phyloP scores from a whole-genome alignment of 2,113 vertebrate genomes.

The Rhizomys pruinosus region DNA sequence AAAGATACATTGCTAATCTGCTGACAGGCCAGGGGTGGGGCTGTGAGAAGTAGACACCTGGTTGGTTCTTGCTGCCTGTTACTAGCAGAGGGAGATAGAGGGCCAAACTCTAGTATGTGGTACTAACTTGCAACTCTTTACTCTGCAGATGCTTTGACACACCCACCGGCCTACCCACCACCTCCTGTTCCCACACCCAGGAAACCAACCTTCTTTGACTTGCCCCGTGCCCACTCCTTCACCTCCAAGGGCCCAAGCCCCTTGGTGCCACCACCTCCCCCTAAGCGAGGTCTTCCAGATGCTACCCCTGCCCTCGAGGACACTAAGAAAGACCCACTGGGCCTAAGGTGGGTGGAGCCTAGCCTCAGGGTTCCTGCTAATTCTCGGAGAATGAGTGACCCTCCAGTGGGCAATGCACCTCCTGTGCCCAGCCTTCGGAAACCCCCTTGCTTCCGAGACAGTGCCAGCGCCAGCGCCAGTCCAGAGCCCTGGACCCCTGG shows the following conservation, averaged over 20 bases:
- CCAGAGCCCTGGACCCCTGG: slow-evolving; percentile 60
- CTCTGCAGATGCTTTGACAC: slow-evolving; percentile 81
- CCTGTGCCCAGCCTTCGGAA: slow-evolving; percentile 76
- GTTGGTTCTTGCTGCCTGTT: rapidly evolving
- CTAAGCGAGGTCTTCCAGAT: slow-evolving; percentile 82
- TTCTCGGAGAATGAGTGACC: slow-evolving; percentile 74
- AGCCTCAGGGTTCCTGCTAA: neutral
- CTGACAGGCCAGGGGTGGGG: rapidly evolving
- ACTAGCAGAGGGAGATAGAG: neutral
- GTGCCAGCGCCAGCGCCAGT: neutral
- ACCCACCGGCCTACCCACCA: slow-evolving; percentile 93
- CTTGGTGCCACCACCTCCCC: slow-evolving; percentile 80
- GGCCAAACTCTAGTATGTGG: neutral
- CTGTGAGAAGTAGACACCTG: rapidly evolving
- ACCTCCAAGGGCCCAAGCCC: slow-evolving; percentile 74
- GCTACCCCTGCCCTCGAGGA: slow-evolving; percentile 57
- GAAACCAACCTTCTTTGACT: slow-evolving; percentile 70
- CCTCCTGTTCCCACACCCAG: slow-evolving; percentile 89
- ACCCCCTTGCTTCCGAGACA: slow-evolving; percentile 61
- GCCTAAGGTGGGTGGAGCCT: slow-evolving; percentile 60
- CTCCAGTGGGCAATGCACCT: slow-evolving; percentile 49
- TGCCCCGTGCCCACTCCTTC: slow-evolving; percentile 81
- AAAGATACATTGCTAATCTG: neutral
- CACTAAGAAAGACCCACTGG: slow-evolving; percentile 77
- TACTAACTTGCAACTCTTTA: neutral